phyloP scores from a whole-genome alignment of 2,888 invertebrate genomes.

The Petrolisthes manimaculis region DNA sequence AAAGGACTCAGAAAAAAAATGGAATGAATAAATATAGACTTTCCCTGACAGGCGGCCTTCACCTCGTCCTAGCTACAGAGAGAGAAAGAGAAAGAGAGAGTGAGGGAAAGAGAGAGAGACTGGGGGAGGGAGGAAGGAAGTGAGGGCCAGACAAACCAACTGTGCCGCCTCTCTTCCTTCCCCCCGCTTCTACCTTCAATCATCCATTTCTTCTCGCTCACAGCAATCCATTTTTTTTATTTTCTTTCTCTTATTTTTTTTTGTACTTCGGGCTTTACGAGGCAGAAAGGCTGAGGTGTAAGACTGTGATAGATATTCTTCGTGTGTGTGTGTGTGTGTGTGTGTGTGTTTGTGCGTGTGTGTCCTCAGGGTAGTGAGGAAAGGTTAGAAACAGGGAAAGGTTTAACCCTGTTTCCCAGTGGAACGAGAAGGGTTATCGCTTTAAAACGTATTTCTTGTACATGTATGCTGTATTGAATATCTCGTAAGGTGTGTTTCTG shows the following conservation, averaged over 20 bases:
- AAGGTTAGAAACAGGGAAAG: too few species aligned
- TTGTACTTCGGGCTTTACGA: conserved; percentile 12
- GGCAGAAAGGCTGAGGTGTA: conserved; percentile 2
- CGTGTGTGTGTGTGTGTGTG: conserved; percentile 16
- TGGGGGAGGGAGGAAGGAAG: background rate
- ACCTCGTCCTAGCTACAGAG: too few species aligned
- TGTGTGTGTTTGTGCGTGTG: background rate
- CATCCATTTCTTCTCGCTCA: conserved; percentile 36
- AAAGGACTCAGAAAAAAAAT: background rate
- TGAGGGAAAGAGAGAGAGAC: background rate
- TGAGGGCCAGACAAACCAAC: conserved; percentile 20
- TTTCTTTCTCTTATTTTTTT: conserved; percentile 17
- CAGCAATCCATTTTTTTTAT: conserved; percentile 8
- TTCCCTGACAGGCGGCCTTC: background rate
- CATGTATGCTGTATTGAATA: too few species aligned
- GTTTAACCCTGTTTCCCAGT: background rate
- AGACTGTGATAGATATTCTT: background rate
- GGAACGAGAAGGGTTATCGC: background rate
- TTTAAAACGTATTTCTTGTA: too few species aligned
- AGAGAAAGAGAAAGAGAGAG: too few species aligned
- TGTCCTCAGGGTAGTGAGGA: too few species aligned
- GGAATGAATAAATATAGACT: background rate
- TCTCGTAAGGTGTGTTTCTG: too few species aligned
- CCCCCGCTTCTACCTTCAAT: background rate
- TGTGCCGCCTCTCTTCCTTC: conserved; percentile 9